These are phyloP conservation scores for Carcharodon carcharias DNA, from an alignment of 2,797 vertebrate species.

Conservation along the genomic window DNA sequence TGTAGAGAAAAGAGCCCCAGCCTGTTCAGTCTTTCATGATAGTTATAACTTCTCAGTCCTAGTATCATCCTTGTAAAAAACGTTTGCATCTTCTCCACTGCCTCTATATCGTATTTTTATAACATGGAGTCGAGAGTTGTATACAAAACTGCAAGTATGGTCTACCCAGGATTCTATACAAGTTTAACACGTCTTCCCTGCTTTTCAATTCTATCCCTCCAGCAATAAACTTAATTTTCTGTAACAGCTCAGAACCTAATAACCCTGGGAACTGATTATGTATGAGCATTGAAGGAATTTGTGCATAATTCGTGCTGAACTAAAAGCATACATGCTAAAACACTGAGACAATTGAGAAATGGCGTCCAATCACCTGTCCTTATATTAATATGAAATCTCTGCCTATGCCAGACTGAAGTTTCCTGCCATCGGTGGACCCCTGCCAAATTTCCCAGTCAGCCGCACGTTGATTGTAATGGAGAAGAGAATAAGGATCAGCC, in stretches of 20 bases:
- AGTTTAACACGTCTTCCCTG: not conserved
- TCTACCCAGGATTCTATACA: not conserved
- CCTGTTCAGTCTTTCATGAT: too few species aligned
- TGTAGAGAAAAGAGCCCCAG: too few species aligned
- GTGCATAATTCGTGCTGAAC: not conserved
- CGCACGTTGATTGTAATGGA: not conserved
- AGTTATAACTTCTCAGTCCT: too few species aligned
- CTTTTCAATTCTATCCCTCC: not conserved
- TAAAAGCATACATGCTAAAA: not conserved
- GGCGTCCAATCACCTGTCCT: not conserved
- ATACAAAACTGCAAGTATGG: not conserved
- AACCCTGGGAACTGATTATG: not conserved
- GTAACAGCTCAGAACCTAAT: not conserved
- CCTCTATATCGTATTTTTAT: not conserved
- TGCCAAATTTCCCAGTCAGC: not conserved
- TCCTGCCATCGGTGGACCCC: not conserved
- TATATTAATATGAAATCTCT: not conserved
- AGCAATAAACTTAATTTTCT: not conserved
- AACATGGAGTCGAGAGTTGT: not conserved
- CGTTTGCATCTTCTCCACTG: not conserved
- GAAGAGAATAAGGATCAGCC: not conserved
- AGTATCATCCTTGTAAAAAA: too few species aligned
- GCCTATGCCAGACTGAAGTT: not conserved
- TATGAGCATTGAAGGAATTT: not conserved
- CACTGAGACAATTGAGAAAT: not conserved